These are phyloP conservation scores for Tachyglossus aculeatus DNA, from an alignment of 2,797 vertebrate species.

Conservation along the genomic window DNA sequence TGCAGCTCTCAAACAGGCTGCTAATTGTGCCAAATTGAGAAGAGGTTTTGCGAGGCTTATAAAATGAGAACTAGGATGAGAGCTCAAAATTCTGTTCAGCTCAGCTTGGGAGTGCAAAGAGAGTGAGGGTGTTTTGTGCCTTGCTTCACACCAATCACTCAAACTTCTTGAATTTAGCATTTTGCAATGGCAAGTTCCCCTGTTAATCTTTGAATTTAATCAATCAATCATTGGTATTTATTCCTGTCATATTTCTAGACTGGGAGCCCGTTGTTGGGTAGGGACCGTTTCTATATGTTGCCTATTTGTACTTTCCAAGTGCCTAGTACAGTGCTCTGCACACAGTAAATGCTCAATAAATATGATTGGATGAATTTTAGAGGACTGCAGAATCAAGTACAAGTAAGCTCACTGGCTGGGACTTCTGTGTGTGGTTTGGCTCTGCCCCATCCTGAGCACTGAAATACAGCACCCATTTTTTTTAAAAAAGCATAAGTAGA, in stretches of 20 bases:
- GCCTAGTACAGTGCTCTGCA: too few species aligned
- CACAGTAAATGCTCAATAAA: too few species aligned
- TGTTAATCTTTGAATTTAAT: not conserved
- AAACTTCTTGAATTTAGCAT: not conserved
- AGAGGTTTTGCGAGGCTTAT: constrained; percentile 16
- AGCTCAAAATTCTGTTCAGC: constrained; percentile 31
- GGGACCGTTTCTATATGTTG: too few species aligned
- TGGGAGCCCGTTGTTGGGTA: too few species aligned
- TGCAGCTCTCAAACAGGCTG: constrained; percentile 4
- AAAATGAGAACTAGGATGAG: constrained; percentile 12
- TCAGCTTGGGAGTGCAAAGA: constrained; percentile 5
- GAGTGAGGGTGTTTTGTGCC: not conserved
- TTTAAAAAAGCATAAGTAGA: too few species aligned
- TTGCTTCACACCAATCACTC: not conserved
- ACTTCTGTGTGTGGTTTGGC: not conserved
- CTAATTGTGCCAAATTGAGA: constrained; percentile 30
- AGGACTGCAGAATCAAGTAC: not conserved
- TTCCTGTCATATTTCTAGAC: too few species aligned
- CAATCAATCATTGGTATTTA: too few species aligned
- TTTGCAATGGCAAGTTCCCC: not conserved
- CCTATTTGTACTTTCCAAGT: too few species aligned
- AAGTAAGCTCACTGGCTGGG: not conserved
- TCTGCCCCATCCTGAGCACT: constrained; percentile 1
- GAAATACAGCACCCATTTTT: not conserved
- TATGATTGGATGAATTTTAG: too few species aligned